Evolutionary conservation across 2,113 vertebrate species (phyloP).

Genomic region (chimpanzee (Pan troglodytes)): NHGRI_mPanTro3-v2.1_pri NC_086015.1:106515001-106515500

Average conservation of each 20-base stretch:
- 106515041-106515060: constrained; percentile 17
- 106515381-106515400: neutral
- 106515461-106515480: neutral
- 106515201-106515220: neutral
- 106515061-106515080: constrained; percentile 18
- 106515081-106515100: neutral
- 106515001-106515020: neutral
- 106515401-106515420: neutral
- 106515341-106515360: neutral
- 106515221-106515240: constrained; percentile 26
- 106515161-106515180: constrained; percentile 22
- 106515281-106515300: neutral
- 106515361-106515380: neutral
- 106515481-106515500: neutral
- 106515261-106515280: constrained; percentile 43
- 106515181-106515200: constrained; percentile 28
- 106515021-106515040: neutral
- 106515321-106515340: neutral
- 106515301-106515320: neutral
- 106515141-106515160: neutral
- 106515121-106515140: constrained; percentile 20
- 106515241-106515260: neutral
- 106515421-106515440: neutral
- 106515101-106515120: neutral
- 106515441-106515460: neutral